Conservation (phyloP, 2,113 vertebrate species). For the Chamaea fasciata region DNA sequence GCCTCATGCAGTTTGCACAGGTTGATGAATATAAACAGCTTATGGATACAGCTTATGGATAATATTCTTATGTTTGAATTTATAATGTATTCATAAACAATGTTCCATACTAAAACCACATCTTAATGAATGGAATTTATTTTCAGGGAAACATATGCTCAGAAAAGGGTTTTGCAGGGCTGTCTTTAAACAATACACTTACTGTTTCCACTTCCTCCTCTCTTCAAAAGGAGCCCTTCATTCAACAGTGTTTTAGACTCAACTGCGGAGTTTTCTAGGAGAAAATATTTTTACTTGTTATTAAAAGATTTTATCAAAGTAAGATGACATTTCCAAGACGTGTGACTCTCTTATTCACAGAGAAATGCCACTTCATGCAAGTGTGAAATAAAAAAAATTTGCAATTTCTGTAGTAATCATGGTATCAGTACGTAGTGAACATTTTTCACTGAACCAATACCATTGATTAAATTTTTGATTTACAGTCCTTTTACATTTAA, state of each 20-base stretch:
- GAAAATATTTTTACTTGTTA: neutral
- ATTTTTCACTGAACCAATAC: slow-evolving; percentile 26
- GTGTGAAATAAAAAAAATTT: slow-evolving; percentile 21
- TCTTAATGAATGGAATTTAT: neutral
- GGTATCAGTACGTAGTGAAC: slow-evolving; percentile 17
- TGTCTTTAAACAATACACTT: neutral
- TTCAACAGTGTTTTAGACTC: neutral
- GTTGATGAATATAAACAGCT: neutral
- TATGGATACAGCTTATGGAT: neutral
- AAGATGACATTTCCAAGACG: neutral
- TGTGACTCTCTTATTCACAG: neutral
- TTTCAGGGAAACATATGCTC: neutral
- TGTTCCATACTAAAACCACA: neutral
- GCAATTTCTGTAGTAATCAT: slow-evolving; percentile 1
- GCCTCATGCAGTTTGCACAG: neutral
- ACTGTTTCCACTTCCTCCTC: neutral
- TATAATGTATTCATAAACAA: neutral
- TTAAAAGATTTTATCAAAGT: neutral
- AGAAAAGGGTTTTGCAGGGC: neutral
- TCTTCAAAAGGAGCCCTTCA: neutral
- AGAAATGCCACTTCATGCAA: neutral
- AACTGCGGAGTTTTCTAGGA: neutral
- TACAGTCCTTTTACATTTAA: slow-evolving; percentile 1
- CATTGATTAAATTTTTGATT: slow-evolving; percentile 5
- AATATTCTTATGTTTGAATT: neutral